Percentiles rank a stretch among this genome's conserved stretches.
These are phyloP conservation scores for Gisinianus flammeolus DNA, from an alignment of 2,888 invertebrate genomes.

Conservation along the genomic window DNA sequence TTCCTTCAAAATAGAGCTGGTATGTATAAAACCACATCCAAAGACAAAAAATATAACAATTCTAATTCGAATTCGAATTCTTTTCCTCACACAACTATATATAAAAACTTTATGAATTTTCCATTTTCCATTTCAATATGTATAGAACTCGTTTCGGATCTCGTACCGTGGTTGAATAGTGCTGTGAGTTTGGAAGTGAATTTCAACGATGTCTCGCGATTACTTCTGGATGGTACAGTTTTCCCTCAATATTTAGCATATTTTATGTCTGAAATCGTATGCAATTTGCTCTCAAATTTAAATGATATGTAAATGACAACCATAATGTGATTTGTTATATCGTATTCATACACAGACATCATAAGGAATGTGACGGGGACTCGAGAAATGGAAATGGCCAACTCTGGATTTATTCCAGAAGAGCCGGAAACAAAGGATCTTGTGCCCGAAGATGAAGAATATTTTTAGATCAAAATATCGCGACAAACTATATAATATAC, in stretches of 20 bases:
- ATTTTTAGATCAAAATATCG: neutral
- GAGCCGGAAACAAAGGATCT: neutral
- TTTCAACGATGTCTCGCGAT: slow-evolving; percentile 15
- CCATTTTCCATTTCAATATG: neutral
- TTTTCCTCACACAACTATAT: neutral
- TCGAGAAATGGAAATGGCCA: neutral
- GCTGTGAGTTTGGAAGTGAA: slow-evolving; percentile 40
- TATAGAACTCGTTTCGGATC: slow-evolving; percentile 18
- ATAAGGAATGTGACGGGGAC: neutral
- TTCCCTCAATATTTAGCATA: neutral
- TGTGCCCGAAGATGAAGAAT: neutral
- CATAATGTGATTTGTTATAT: neutral
- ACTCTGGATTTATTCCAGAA: neutral
- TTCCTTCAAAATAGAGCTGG: slow-evolving; percentile 30
- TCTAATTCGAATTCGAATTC: too few relatives aligned
- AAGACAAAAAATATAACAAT: too few relatives aligned
- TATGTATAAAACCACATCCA: neutral
- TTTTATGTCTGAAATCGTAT: too few relatives aligned
- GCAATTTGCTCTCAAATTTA: too few relatives aligned
- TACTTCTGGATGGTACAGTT: slow-evolving; percentile 46
- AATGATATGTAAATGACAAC: too few relatives aligned
- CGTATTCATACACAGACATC: neutral
- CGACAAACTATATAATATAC: neutral
- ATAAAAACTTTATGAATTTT: neutral
- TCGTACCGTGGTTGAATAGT: slow-evolving; percentile 44